Evolutionary conservation across 2,888 invertebrate genomes (phyloP), one percentile per base, ranked within the genome.

Genomic region (Microctonus brassicae): DNA sequence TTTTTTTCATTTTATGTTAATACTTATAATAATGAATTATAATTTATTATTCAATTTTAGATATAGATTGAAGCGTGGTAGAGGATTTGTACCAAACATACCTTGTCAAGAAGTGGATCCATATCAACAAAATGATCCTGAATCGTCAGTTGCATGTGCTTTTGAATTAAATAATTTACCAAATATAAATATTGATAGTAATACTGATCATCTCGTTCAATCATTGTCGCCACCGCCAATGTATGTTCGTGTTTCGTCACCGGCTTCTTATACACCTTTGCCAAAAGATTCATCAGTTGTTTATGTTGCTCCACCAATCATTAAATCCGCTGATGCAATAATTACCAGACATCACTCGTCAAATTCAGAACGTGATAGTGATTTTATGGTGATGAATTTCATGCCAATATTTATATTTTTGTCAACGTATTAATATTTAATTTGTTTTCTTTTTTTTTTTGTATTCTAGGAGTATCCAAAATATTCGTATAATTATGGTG

Each of bases 401-500:
- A 20, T 9, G 24, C 33, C 36, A n/a, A 61, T 42, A 33, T 47
- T 3, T 22, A 13, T 36, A 20, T 63, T 42, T 24, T 5, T 34
- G 52, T 39, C 24, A 22, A 33, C 11, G 0, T 20, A 22, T 42
- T 29, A 10, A 47, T 17, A n/a, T 47, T 47, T 61, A 6, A 58
- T 47, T 47, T 53, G 2, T 33, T 29, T 58, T 17, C 17, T 47
- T 53, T 20, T 11, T 57, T 22, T 13, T 33, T 22, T 29, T 55
- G 55, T 53, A 22, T 58, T 62, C 20, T 34, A 83, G 82, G 70
- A 77, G 5, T 80, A 84, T 72, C 84, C 83, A 11, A 83, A 75
- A 63, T 85, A 85, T 29, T 82, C 84, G 2, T 85, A 83, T 69
- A 84, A 84, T 67, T 85, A 85, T 60, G 84, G 84, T 0, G 84